Conservation (phyloP, 2,888 invertebrate genomes). For the Nomada flava region DNA sequence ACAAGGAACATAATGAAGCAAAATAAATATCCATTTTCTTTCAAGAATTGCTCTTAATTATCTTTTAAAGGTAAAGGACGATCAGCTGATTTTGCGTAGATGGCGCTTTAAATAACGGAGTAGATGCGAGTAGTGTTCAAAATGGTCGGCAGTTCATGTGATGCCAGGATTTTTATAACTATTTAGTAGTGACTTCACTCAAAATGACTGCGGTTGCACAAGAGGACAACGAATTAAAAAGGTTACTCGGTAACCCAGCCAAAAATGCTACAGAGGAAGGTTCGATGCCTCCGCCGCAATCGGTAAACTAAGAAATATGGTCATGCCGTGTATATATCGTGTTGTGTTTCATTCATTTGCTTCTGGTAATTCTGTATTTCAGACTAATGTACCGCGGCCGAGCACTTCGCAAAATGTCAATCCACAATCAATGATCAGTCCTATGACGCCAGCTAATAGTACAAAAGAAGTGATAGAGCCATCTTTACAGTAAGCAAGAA, state of each 20-base stretch:
- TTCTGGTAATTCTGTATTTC: conserved; percentile 32
- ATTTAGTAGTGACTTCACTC: background rate
- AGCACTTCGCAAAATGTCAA: conserved; percentile 77
- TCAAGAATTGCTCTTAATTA: too few species aligned
- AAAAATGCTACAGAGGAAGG: conserved; percentile 78
- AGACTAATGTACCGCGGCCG: conserved; percentile 80
- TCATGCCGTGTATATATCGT: background rate
- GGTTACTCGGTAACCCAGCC: conserved; percentile 75
- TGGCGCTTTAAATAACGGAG: conserved; percentile 4
- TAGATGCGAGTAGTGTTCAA: conserved; percentile 25
- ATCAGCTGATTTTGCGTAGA: conserved; percentile 23
- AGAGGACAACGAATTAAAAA: conserved; percentile 77
- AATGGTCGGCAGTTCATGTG: conserved; percentile 36
- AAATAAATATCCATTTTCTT: too few species aligned
- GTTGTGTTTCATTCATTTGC: background rate
- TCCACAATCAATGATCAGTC: conserved; percentile 77
- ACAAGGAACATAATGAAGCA: too few species aligned
- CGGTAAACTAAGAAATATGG: conserved; percentile 73
- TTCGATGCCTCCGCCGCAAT: conserved; percentile 80
- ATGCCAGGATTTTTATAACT: conserved; percentile 24
- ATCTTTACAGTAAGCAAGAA: conserved; percentile 77
- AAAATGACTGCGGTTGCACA: conserved; percentile 62
- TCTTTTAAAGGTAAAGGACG: background rate
- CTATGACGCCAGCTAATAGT: conserved; percentile 74
- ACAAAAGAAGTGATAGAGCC: conserved; percentile 79